These are phyloP conservation scores for Henricia sp. DNA, from an alignment of 53 echinoderm and acorn worm genomes.

Conservation along the genomic window DNA sequence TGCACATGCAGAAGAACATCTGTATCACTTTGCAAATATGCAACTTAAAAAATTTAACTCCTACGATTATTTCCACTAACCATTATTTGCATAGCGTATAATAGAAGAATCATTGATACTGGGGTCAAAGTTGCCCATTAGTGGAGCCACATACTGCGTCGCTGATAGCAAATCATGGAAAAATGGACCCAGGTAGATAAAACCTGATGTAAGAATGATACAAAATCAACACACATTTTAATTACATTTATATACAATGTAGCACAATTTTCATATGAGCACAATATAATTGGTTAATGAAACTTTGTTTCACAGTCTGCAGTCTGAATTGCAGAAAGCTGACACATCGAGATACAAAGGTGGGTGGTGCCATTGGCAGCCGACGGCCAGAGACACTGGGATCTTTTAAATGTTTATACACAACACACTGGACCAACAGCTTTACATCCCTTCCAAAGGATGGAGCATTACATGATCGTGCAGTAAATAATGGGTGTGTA, in stretches of 20 bases:
- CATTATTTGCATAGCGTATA: conserved; percentile 83
- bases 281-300: not conserved
- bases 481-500: too few relatives aligned
- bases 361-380: too few relatives aligned
- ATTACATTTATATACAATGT: not conserved
- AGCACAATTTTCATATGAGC: not conserved
- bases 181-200: conserved; percentile 82
- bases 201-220: conserved; percentile 63
- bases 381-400: too few relatives aligned
- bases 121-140: conserved; percentile 98
- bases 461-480: too few relatives aligned
- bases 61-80: conserved; percentile 56
- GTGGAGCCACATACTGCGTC: conserved; percentile 92
- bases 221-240: not conserved
- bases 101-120: conserved; percentile 76
- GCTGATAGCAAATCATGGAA: conserved; percentile 84
- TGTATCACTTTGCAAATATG: too few relatives aligned
- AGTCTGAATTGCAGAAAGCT: too few relatives aligned
- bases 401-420: too few relatives aligned
- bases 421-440: too few relatives aligned
- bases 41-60: not conserved
- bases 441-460: too few relatives aligned
- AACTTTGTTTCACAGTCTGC: too few relatives aligned
- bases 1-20: too few relatives aligned
- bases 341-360: too few relatives aligned